phyloP scores from a whole-genome alignment of 53 echinoderm and acorn worm genomes.

The Pentamera pediparva region DNA sequence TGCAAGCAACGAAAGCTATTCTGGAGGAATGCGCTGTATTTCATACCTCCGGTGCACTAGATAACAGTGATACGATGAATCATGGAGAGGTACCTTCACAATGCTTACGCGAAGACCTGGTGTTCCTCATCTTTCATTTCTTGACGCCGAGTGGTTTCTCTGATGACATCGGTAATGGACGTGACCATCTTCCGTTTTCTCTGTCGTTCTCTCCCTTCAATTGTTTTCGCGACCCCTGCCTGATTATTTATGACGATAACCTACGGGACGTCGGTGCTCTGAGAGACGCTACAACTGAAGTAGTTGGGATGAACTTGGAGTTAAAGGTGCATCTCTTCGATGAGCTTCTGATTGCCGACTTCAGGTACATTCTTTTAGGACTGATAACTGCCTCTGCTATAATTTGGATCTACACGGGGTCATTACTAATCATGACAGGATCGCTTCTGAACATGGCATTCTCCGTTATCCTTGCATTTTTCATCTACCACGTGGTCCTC shows the following conservation, averaged over 20 bases:
- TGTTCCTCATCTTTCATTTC: slow-evolving; percentile 63
- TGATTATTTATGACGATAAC: slow-evolving; percentile 34
- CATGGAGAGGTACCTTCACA: slow-evolving; percentile 49
- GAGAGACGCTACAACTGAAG: slow-evolving; percentile 45
- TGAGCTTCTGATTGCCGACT: slow-evolving; percentile 47
- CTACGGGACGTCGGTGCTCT: slow-evolving; percentile 31
- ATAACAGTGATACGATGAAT: not conserved
- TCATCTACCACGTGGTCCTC: slow-evolving; percentile 56
- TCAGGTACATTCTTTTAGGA: slow-evolving; percentile 46
- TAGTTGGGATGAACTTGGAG: slow-evolving; percentile 54
- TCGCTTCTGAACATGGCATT: slow-evolving; percentile 72
- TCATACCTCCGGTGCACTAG: slow-evolving; percentile 42
- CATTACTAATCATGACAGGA: slow-evolving; percentile 61
- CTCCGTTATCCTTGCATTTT: slow-evolving; percentile 72
- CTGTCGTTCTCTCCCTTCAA: slow-evolving; percentile 14
- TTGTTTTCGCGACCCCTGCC: not conserved
- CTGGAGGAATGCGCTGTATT: slow-evolving; percentile 48
- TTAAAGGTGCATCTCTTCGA: slow-evolving; percentile 55
- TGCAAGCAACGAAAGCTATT: slow-evolving; percentile 19
- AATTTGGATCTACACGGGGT: slow-evolving; percentile 72
- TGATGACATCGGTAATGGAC: not conserved
- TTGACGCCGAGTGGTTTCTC: slow-evolving; percentile 43
- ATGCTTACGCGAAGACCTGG: slow-evolving; percentile 37
- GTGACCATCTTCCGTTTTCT: slow-evolving; percentile 27
- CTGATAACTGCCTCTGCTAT: slow-evolving; percentile 47